phyloP scores from a whole-genome alignment of 2,797 vertebrate genomes.

The Notoglanidium macrostoma region DNA sequence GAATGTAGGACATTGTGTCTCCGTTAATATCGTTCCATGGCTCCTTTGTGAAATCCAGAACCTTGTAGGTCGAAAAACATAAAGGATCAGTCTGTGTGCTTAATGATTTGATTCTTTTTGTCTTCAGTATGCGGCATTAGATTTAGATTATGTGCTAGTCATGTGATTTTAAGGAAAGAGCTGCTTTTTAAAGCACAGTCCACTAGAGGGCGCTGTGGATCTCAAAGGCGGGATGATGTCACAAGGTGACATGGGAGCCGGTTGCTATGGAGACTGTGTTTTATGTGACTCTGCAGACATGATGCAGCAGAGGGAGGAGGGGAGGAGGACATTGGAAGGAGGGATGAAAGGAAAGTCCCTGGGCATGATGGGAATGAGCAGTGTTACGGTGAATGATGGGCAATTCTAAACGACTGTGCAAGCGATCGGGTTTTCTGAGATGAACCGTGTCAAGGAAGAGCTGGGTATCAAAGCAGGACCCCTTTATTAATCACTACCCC shows the following conservation, averaged over 20 bases:
- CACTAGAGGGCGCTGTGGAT: slow-evolving; percentile 55
- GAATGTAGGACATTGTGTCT: slow-evolving; percentile 4
- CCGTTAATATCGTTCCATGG: not conserved
- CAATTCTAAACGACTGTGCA: not conserved
- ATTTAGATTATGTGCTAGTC: not conserved
- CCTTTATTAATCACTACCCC: not conserved
- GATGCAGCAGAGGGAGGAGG: slow-evolving; percentile 68
- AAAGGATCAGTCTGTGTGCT: not conserved
- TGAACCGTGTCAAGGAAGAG: not conserved
- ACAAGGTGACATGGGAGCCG: slow-evolving; percentile 66
- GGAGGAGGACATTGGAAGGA: slow-evolving; percentile 14
- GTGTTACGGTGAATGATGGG: not conserved
- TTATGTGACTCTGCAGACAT: slow-evolving; percentile 62
- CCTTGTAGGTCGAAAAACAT: not conserved
- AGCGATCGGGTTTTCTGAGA: not conserved
- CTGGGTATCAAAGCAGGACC: not conserved
- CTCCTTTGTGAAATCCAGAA: slow-evolving; percentile 1
- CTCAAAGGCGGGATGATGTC: slow-evolving; percentile 46
- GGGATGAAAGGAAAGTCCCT: slow-evolving; percentile 11
- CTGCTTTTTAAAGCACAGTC: slow-evolving; percentile 4
- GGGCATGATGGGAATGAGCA: slow-evolving; percentile 14
- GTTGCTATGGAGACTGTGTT: slow-evolving; percentile 72
- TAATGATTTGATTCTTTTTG: not conserved
- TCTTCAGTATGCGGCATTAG: not conserved
- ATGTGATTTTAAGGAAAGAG: slow-evolving; percentile 10